Conservation (phyloP, 1,140 invertebrate species). For the Whitmania pigra region DNA sequence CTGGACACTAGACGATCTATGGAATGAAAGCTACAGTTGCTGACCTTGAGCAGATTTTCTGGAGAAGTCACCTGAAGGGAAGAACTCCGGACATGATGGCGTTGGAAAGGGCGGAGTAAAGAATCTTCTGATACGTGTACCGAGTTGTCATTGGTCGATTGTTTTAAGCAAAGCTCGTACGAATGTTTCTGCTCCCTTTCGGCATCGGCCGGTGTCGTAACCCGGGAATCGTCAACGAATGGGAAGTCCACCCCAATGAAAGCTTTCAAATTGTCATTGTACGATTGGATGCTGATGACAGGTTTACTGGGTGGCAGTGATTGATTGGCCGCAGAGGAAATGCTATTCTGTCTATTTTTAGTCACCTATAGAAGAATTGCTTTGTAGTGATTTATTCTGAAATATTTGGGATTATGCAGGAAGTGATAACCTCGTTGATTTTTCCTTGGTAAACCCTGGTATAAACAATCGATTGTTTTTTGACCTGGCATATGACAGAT, state of each 20-base stretch:
- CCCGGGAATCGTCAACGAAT: constrained; percentile 91
- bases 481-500: too few relatives aligned
- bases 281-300: constrained; percentile 63
- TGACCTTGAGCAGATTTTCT: too few relatives aligned
- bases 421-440: too few relatives aligned
- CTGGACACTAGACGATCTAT: not conserved
- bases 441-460: too few relatives aligned
- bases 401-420: too few relatives aligned
- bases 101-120: not conserved
- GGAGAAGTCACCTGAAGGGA: too few relatives aligned
- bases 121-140: not conserved
- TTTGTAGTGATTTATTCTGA: too few relatives aligned
- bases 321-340: constrained; percentile 2
- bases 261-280: constrained; percentile 61
- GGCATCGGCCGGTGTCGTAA: constrained; percentile 70
- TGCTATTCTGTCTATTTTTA: not conserved
- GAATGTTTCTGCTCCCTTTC: too few relatives aligned
- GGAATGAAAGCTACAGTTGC: not conserved
- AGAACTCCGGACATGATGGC: not conserved
- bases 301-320: constrained; percentile 64
- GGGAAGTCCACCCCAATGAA: constrained; percentile 63
- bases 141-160: not conserved
- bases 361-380: too few relatives aligned
- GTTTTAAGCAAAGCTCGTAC: too few relatives aligned
- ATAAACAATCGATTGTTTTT: too few relatives aligned